Evolutionary conservation across 1,140 invertebrate genomes (phyloP).

Genomic region (Drosophila simulans): DNA sequence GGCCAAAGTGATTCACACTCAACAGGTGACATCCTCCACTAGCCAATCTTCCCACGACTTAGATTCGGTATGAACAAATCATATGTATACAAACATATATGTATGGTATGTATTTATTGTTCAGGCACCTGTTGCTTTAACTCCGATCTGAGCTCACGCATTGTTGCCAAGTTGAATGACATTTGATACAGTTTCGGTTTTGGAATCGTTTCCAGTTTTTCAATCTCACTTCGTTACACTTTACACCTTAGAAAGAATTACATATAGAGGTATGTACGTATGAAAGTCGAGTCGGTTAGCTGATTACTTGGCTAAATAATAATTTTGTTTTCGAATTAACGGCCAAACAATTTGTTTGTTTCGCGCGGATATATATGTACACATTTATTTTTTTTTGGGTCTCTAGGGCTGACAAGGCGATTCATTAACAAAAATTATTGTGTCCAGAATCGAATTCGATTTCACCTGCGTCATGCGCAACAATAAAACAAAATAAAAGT

Average conservation of each 20-base stretch:
- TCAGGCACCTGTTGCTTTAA: constrained; percentile 10
- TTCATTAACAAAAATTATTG: constrained; percentile 34
- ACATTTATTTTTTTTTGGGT: constrained; percentile 1
- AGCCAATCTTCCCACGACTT: constrained; percentile 12
- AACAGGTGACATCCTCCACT: neutral
- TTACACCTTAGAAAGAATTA: constrained; percentile 24
- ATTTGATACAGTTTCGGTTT: constrained; percentile 68
- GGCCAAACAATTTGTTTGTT: constrained; percentile 33
- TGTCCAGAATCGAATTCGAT: constrained; percentile 40
- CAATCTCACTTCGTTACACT: constrained; percentile 27
- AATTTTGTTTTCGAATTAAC: constrained; percentile 14
- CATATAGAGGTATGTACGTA: neutral
- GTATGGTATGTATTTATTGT: neutral
- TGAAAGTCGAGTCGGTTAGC: constrained; percentile 17
- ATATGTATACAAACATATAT: neutral
- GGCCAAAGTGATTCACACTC: neutral
- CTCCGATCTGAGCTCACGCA: neutral
- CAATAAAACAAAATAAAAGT: constrained; percentile 38
- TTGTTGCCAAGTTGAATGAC: constrained; percentile 67
- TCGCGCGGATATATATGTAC: neutral
- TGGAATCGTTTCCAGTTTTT: constrained; percentile 37
- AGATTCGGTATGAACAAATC: neutral
- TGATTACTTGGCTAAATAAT: constrained; percentile 10
- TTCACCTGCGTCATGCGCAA: constrained; percentile 63
- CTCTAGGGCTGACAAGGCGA: constrained; percentile 11